These are phyloP conservation scores for Heliopora coerulea DNA, from an alignment of 92 coral and sea anemone genomes.

Conservation along the genomic window DNA sequence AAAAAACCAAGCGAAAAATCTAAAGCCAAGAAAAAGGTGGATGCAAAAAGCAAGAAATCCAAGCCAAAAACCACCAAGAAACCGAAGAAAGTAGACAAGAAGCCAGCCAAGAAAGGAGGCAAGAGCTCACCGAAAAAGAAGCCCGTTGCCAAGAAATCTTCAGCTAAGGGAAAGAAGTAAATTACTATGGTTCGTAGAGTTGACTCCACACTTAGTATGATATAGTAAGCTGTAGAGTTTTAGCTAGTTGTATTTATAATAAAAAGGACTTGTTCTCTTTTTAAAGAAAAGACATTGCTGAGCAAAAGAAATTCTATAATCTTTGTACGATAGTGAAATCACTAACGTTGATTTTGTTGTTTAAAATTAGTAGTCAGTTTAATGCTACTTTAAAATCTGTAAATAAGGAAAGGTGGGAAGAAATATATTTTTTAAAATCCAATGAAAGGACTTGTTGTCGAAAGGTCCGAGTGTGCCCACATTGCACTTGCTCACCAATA, in stretches of 20 bases:
- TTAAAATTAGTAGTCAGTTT: neutral
- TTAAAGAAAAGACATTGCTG: conserved; percentile 17
- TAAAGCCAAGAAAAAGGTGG: conserved; percentile 25
- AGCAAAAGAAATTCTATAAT: conserved; percentile 12
- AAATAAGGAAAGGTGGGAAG: neutral
- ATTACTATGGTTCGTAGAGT: neutral
- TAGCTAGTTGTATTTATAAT: conserved; percentile 36
- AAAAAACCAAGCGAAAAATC: conserved; percentile 35
- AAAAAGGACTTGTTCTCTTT: conserved; percentile 22
- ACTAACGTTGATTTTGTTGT: neutral
- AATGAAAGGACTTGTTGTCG: too few species aligned
- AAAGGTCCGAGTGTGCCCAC: too few species aligned
- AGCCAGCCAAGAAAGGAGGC: neutral
- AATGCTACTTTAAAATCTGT: neutral
- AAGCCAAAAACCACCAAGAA: conserved; percentile 46
- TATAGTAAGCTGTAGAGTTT: conserved; percentile 5
- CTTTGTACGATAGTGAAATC: neutral
- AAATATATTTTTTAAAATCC: neutral
- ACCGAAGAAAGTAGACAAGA: conserved; percentile 38
- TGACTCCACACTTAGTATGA: neutral
- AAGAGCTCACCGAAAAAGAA: conserved; percentile 35
- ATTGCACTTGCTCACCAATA: too few species aligned
- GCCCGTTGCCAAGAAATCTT: conserved; percentile 45
- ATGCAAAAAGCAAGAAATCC: neutral
- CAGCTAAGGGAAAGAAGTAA: conserved; percentile 29